Percentiles rank a stretch among this genome's conserved stretches.
These are phyloP conservation scores for Pseudococcus viburni DNA, from an alignment of 2,888 invertebrate species.

Conservation along the genomic window DNA sequence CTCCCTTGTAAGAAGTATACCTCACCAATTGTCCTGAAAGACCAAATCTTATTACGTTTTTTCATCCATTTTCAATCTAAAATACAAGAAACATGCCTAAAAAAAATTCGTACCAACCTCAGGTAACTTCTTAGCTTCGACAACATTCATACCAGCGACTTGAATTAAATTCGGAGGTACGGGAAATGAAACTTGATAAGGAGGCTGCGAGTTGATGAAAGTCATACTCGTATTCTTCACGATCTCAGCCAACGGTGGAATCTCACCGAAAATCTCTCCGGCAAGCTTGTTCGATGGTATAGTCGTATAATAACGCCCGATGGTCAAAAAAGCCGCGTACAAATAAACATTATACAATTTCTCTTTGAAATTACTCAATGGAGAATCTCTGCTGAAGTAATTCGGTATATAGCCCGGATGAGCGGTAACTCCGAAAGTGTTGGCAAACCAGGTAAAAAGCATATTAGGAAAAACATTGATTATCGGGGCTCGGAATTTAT, in stretches of 20 bases:
- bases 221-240: constrained; percentile 49
- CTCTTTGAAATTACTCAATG: background rate
- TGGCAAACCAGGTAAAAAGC: constrained; percentile 67
- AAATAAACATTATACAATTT: background rate
- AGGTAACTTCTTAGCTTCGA: background rate
- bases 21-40: too few species aligned
- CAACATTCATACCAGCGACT: constrained; percentile 7
- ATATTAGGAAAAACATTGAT: constrained; percentile 23
- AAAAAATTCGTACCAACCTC: background rate
- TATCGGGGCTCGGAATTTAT: constrained; percentile 17
- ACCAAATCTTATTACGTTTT: too few species aligned
- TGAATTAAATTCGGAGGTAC: background rate
- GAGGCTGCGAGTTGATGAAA: background rate
- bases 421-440: constrained; percentile 68
- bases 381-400: background rate
- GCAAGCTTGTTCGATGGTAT: background rate
- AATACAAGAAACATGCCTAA: too few species aligned
- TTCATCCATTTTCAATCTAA: too few species aligned
- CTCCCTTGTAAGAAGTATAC: too few species aligned
- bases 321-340: background rate
- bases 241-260: constrained; percentile 11
- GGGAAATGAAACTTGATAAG: background rate
- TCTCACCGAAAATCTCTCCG: background rate
- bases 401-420: constrained; percentile 64
- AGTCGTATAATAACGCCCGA: background rate